Base-by-base conservation (phyloP, 2,113 vertebrate genomes). In the Triplophysa rosa region DNA sequence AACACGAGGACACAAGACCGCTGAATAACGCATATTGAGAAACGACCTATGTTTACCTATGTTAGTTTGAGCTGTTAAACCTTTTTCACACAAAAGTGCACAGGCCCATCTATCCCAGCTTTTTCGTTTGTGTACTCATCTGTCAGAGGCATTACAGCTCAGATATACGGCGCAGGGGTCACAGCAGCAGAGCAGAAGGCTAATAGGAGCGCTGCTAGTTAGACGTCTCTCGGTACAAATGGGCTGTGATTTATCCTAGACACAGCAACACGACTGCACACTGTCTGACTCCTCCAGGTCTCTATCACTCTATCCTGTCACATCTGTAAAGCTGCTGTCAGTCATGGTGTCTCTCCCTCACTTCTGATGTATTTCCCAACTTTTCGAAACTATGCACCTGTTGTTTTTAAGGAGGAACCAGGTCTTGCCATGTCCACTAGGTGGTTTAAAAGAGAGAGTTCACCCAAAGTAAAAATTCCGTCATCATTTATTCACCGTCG, bases 121-220 rank as follows among this genome's bases (percentile, higher is more conserved):
- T 14, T 77, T 66, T 76, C 42, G 75, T 62, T 71, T 78, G 77
- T 73, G 72, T 26, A 64, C 45, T 74, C n/a, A 49, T 77, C 73
- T 87, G 86, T 88, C 88, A 88, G 83, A 68, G 66, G 70, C 75
- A 59, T 49, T 79, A 79, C 79, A 64, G 78, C 75, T 80, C 79
- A 85, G 83, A 84, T 83, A 84, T 82, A 85, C 79, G 78, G 81
- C 82, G 74, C 10, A 8, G 66, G 77, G 82, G 84, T 82, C 79
- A 78, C 67, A 37, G 75, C 65, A 67, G 78, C 40, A 63, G 82
- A 84, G 81, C 83, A 72, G 67, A 72, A 78, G 80, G 82, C 85
- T 83, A 82, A 86, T 82, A 86, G 82, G 72, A 65, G 61, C 16
- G 42, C 75, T 68, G 66, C 69, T 83, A 77, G 79, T 81, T 80